Conservation (phyloP, 1,140 invertebrate species). For the Phocides pigmalion region DNA sequence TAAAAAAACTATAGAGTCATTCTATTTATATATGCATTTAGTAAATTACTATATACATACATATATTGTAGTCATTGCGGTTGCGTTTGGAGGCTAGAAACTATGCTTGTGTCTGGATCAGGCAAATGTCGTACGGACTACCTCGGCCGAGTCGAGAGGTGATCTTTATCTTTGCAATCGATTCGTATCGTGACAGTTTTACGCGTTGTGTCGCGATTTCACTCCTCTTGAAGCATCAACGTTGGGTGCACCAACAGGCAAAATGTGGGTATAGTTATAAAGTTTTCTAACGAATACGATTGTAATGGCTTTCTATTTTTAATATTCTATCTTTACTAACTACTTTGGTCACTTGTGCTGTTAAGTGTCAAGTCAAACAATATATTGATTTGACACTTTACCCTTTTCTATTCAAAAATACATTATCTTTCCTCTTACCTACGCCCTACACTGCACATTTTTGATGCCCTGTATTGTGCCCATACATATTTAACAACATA, state of each 20-base stretch:
- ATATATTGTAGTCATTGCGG: conserved; percentile 41
- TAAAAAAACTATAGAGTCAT: too few relatives aligned
- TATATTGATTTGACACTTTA: too few relatives aligned
- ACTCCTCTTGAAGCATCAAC: conserved; percentile 60
- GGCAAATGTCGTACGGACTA: conserved; percentile 55
- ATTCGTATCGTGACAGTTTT: conserved; percentile 79
- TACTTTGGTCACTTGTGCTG: too few relatives aligned
- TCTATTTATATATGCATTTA: background rate
- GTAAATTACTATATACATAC: conserved; percentile 22
- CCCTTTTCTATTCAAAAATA: too few relatives aligned
- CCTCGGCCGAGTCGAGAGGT: conserved; percentile 45
- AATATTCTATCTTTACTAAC: background rate
- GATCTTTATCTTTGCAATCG: conserved; percentile 69
- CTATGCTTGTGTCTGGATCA: conserved; percentile 50
- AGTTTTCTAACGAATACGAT: conserved; percentile 42
- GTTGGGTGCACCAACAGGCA: conserved; percentile 46
- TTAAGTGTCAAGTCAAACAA: too few relatives aligned
- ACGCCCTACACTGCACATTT: too few relatives aligned
- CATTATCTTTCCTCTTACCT: too few relatives aligned
- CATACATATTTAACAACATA: too few relatives aligned
- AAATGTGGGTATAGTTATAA: conserved; percentile 41
- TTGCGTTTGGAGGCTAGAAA: conserved; percentile 38
- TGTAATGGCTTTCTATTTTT: conserved; percentile 12
- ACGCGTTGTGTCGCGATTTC: conserved; percentile 69
- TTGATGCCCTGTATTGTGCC: too few relatives aligned